Evolutionary conservation across 2,113 vertebrate species (phyloP).

Genomic region (Cathartes aura): DNA sequence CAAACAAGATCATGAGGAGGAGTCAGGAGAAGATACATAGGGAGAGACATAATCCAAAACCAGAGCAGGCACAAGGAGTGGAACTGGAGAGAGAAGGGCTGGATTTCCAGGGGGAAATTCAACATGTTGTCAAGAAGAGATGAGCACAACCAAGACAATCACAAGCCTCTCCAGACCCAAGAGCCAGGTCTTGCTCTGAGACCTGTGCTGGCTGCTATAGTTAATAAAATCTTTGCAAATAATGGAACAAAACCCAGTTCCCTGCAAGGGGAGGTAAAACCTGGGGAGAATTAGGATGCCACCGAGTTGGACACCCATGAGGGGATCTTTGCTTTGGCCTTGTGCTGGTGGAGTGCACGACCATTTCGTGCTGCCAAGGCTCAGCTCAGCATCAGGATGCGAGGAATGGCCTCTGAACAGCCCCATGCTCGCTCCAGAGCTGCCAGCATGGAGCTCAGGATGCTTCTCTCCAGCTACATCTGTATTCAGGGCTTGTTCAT

Average conservation of each 20-base stretch:
- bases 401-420: background rate
- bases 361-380: fast-evolving
- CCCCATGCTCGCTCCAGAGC: background rate
- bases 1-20: background rate
- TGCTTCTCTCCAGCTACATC: background rate
- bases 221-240: background rate
- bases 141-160: background rate
- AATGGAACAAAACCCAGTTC: background rate
- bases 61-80: background rate
- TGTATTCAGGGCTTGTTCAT: background rate
- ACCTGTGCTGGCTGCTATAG: background rate
- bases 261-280: background rate
- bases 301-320: background rate
- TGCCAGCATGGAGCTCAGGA: background rate
- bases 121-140: background rate
- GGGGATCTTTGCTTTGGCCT: background rate
- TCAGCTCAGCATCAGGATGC: background rate
- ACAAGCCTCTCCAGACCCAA: background rate
- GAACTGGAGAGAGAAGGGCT: background rate
- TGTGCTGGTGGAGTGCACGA: background rate
- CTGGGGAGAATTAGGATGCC: background rate
- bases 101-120: background rate
- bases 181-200: background rate
- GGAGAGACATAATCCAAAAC: background rate
- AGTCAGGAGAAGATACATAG: background rate